Evolutionary conservation across 2,888 invertebrate genomes (phyloP).

Genomic region (Hirtodrosophila cameraria): DNA sequence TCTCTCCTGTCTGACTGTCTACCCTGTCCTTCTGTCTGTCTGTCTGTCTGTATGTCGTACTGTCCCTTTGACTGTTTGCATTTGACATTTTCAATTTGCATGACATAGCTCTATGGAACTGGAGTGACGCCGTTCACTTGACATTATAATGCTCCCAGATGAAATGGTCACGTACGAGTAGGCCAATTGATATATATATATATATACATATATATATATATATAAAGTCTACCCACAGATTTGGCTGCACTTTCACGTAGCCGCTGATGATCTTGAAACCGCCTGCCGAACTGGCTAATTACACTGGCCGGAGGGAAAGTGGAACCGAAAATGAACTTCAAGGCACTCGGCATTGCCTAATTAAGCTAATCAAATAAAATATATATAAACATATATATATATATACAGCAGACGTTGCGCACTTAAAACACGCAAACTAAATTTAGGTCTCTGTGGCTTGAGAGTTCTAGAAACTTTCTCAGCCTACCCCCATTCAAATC

Average conservation of each 20-base stretch:
- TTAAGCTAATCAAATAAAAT: conserved; percentile 57
- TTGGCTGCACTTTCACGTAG: conserved; percentile 23
- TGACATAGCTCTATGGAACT: conserved; percentile 54
- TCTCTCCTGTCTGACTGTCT: conserved; percentile 21
- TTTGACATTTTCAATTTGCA: conserved; percentile 79
- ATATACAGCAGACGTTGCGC: conserved; percentile 24
- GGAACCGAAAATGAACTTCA: background rate
- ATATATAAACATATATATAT: too few species aligned
- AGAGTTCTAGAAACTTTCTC: conserved; percentile 23
- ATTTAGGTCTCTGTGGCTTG: conserved; percentile 1
- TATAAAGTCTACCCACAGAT: conserved; percentile 4
- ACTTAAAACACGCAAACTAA: conserved; percentile 44
- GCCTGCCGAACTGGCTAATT: conserved; percentile 19
- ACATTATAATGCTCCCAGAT: conserved; percentile 24
- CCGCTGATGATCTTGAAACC: conserved; percentile 8
- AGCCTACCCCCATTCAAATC: conserved; percentile 1
- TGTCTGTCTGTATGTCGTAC: conserved; percentile 11
- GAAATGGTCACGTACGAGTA: conserved; percentile 39
- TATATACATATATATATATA: background rate
- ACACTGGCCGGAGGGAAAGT: conserved; percentile 4
- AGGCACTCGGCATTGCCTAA: conserved; percentile 8
- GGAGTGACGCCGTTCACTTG: conserved; percentile 12
- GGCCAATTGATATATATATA: background rate
- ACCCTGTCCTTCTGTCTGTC: conserved; percentile 20
- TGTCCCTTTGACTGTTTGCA: conserved; percentile 57